phyloP scores from a whole-genome alignment of 1,140 invertebrate genomes.

The Dendroctonus ponderosae region DNA sequence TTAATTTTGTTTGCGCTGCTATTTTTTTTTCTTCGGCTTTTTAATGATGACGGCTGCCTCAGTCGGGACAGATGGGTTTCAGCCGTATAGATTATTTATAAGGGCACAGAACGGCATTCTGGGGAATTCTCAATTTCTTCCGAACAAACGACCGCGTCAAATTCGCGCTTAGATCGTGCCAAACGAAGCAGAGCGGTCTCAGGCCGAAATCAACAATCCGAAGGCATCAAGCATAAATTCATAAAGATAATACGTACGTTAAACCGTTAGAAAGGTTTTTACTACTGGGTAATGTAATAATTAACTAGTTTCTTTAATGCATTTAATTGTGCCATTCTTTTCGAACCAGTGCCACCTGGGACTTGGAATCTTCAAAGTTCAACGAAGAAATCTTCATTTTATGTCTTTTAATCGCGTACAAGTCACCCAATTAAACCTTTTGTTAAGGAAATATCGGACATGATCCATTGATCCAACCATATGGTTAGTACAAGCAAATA shows the following conservation, averaged over 20 bases:
- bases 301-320: conserved; percentile 20
- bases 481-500: no score
- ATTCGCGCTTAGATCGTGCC: background rate
- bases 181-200: conserved; percentile 5
- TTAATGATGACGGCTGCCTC: background rate
- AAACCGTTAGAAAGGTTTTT: conserved; percentile 21
- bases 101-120: background rate
- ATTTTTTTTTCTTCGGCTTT: background rate
- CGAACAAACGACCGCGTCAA: background rate
- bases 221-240: conserved; percentile 11
- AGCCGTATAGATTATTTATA: background rate
- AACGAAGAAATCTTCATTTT: no score
- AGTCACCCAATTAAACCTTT: no score
- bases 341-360: background rate
- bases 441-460: no score
- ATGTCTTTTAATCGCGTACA: no score
- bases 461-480: no score
- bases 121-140: no score
- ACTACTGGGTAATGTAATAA: conserved; percentile 25
- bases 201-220: conserved; percentile 9
- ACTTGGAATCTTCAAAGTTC: background rate
- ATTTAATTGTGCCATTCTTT: conserved; percentile 18
- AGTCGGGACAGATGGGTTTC: conserved; percentile 1
- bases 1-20: conserved; percentile 20
- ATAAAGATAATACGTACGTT: conserved; percentile 3